These are phyloP conservation scores for Falco rusticolus DNA, from an alignment of 2,797 vertebrate genomes.

Conservation along the genomic window DNA sequence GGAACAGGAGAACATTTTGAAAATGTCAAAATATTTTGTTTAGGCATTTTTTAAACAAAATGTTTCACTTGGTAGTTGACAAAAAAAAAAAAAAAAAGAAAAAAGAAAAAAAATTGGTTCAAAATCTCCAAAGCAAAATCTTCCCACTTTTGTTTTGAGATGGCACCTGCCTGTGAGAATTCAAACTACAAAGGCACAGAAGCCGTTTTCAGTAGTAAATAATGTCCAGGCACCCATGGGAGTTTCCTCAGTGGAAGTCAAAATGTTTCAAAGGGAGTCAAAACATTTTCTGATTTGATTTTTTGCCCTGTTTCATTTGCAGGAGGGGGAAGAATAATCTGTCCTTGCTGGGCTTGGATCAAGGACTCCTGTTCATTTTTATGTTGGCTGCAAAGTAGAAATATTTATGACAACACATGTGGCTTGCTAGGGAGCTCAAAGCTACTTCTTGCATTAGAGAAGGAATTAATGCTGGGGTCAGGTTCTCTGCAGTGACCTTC, in stretches of 20 bases:
- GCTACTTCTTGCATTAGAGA: neutral
- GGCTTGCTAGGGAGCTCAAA: neutral
- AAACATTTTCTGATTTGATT: neutral
- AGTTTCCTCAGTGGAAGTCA: neutral
- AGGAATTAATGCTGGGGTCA: neutral
- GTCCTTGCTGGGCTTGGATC: neutral
- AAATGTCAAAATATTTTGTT: slow-evolving; percentile 71
- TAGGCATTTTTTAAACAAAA: slow-evolving; percentile 61
- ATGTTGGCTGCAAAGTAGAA: neutral
- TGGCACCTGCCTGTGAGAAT: neutral
- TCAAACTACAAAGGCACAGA: neutral
- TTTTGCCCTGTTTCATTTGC: neutral
- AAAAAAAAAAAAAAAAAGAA: neutral
- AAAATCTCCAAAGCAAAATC: slow-evolving; percentile 23
- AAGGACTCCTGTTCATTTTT: neutral
- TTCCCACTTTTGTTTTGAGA: slow-evolving; percentile 6
- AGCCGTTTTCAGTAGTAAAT: neutral
- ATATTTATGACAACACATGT: neutral
- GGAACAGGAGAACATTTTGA: slow-evolving; percentile 60
- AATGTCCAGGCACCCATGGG: neutral
- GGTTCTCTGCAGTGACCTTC: accelerated
- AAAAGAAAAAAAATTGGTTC: neutral
- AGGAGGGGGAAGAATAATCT: accelerated
- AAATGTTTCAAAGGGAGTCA: slow-evolving; percentile 32
- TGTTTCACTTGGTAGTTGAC: slow-evolving; percentile 46